Percentiles rank a stretch among this genome's conserved stretches.
Conservation (phyloP, 2,888 invertebrate species). For the Tipula helvola region DNA sequence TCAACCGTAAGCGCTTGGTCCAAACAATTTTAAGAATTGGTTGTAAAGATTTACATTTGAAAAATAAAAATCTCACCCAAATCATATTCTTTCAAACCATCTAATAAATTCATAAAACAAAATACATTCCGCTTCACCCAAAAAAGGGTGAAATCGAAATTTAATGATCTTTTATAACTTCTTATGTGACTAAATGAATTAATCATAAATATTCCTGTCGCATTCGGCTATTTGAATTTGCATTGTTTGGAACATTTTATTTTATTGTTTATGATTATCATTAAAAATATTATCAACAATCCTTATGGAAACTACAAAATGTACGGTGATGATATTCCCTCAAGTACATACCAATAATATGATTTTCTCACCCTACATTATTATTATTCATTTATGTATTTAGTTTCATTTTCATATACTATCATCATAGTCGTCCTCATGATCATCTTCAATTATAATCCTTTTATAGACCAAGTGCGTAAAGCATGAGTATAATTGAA, state of each 20-base stretch:
- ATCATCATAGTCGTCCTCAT: not conserved
- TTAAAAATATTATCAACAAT: not conserved
- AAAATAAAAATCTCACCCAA: too few relatives aligned
- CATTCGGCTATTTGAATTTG: not conserved
- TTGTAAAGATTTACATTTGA: too few relatives aligned
- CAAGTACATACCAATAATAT: not conserved
- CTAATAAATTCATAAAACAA: not conserved
- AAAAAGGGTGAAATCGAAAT: not conserved
- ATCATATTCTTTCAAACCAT: too few relatives aligned
- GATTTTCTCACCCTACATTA: not conserved
- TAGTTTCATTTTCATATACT: not conserved
- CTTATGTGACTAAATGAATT: not conserved
- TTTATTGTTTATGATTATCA: not conserved
- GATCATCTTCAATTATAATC: too few relatives aligned
- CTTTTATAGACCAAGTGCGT: too few relatives aligned
- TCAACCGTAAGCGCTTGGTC: too few relatives aligned
- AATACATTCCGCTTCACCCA: not conserved
- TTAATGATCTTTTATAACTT: not conserved
- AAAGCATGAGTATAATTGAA: too few relatives aligned
- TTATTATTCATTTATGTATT: not conserved
- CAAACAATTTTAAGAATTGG: too few relatives aligned
- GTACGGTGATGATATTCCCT: not conserved
- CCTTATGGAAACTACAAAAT: not conserved
- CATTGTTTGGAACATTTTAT: not conserved
- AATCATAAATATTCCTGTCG: not conserved